Evolutionary conservation across 1,140 invertebrate genomes (phyloP), one percentile per base, ranked within the genome.

Genomic region (Monomorium pharaonis): DNA sequence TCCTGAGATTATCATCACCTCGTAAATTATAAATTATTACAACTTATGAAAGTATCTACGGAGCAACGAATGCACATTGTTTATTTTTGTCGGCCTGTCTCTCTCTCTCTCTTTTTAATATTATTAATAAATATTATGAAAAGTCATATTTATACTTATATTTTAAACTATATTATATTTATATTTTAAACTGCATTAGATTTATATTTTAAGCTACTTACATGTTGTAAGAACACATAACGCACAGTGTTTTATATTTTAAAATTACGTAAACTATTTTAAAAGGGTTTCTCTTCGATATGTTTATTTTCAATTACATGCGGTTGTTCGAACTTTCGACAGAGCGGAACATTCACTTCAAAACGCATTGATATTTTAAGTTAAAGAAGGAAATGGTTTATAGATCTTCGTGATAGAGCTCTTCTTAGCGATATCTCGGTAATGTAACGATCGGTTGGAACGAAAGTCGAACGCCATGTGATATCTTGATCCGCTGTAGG

Each of bases 401-500:
- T 27, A n/a, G 44, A 30, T n/a, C 6, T n/a, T 65, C 27, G 27
- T 18, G 44, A n/a, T 44, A 62, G 51, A 51, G 49, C 49, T 18
- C 24, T 62, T 80, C 77, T 54, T 21, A 6, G 30, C 18, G 27
- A 47, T 65, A 12, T n/a, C 18, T 72, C 37, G 30, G 30, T 37
- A 44, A 80, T 80, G 27, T 3, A 80, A 54, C 33, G 33, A 70
- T 83, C 76, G 76, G 18, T 63, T 51, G 65, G 2, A 18, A 44
- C 27, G 42, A 67, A 81, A 85, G 47, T 76, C 47, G 33, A 63
- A 63, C 37, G 24, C 27, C 54, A n/a, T 16, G 47, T 24, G n/a
- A 18, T 47, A 76, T 84, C 37, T 84, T 74, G 83, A 84, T 78
- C 62, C 56, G 74, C 78, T 63, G 37, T 44, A 30, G 76, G 16